A percentile compares a stretch with the other conserved stretches of the same genome.
These are phyloP conservation scores for Tuberolachnus salignus DNA, from an alignment of 2,888 invertebrate species.

Conservation along the genomic window DNA sequence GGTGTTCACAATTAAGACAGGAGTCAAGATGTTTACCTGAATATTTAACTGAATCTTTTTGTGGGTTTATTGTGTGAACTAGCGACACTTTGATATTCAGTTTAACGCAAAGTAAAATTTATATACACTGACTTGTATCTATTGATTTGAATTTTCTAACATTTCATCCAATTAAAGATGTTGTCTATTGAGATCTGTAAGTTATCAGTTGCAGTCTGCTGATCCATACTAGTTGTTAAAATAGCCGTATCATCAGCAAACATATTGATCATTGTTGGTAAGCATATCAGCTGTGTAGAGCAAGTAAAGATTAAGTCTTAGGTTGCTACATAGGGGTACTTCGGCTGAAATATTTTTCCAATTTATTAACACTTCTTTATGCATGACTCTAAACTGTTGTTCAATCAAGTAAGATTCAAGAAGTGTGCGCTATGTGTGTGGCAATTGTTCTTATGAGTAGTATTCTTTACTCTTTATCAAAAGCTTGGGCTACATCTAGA, in stretches of 20 bases:
- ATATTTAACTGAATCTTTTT: too few relatives aligned
- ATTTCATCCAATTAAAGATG: too few relatives aligned
- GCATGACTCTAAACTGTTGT: conserved; percentile 2
- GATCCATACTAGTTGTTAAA: too few relatives aligned
- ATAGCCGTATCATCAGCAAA: background rate
- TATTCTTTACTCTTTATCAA: background rate
- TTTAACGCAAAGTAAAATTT: too few relatives aligned
- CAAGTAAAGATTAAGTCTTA: background rate
- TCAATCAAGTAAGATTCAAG: background rate
- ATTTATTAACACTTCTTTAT: background rate
- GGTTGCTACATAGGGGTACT: background rate
- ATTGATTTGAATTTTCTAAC: too few relatives aligned
- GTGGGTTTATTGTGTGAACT: too few relatives aligned
- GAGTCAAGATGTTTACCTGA: too few relatives aligned
- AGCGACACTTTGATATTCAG: too few relatives aligned
- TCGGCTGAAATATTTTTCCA: background rate
- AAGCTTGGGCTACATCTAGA: background rate
- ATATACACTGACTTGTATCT: too few relatives aligned
- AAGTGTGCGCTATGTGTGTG: background rate
- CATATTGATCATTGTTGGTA: background rate
- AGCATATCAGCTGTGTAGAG: background rate
- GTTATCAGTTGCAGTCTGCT: too few relatives aligned
- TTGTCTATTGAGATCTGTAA: too few relatives aligned
- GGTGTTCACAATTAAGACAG: too few relatives aligned
- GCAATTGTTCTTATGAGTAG: background rate